Evolutionary conservation across 2,888 invertebrate genomes (phyloP).

Genomic region (Mongoloraphidia duomilia): DNA sequence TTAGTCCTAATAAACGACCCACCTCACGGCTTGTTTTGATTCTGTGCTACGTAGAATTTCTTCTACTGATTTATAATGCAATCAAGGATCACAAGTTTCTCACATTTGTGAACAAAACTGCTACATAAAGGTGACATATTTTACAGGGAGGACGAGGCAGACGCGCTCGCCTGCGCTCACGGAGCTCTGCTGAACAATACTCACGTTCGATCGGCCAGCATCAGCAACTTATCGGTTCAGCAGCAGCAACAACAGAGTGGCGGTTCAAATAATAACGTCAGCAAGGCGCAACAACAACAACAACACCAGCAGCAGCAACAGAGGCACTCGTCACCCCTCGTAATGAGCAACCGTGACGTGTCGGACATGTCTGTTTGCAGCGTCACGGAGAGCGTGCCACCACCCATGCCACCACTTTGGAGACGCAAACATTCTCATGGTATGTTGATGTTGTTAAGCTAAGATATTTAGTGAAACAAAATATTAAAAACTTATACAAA

Average conservation of each 20-base stretch:
- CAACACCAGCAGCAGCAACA: neutral
- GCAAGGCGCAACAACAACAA: neutral
- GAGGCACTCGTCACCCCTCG: neutral
- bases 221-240: constrained; percentile 1
- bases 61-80: too few relatives aligned
- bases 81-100: too few relatives aligned
- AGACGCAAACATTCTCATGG: constrained; percentile 8
- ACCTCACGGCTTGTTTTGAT: too few relatives aligned
- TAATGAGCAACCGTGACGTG: neutral
- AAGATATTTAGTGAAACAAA: constrained; percentile 20
- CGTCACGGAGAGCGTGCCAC: neutral
- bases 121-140: too few relatives aligned
- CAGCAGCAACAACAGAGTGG: neutral
- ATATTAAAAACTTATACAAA: constrained; percentile 19
- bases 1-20: too few relatives aligned
- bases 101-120: too few relatives aligned
- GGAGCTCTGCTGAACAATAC: too few relatives aligned
- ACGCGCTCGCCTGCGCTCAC: too few relatives aligned
- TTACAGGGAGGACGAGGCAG: constrained; percentile 1
- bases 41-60: too few relatives aligned
- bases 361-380: neutral
- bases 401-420: constrained; percentile 12
- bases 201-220: constrained; percentile 8
- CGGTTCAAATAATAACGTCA: neutral
- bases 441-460: constrained; percentile 9